A percentile compares a stretch with the other conserved stretches of the same genome.
Conservation (phyloP, 2,113 vertebrate species). For the Bungarus multicinctus region DNA sequence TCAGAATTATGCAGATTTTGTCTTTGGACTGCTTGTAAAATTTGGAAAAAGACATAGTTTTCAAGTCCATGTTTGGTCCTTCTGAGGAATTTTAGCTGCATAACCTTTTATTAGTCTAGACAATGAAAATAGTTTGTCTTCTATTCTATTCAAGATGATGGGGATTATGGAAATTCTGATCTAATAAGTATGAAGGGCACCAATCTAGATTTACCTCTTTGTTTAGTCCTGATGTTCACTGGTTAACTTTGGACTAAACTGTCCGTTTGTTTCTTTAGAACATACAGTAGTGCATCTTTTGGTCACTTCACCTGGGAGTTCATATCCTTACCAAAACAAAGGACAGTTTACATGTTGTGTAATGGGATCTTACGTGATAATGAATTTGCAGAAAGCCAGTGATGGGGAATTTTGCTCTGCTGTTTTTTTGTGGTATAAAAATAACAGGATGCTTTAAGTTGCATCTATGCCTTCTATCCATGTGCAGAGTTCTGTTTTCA, state of each 20-base stretch:
- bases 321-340: neutral
- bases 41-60: neutral
- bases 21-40: neutral
- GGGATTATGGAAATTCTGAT: neutral
- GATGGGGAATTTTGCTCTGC: neutral
- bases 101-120: neutral
- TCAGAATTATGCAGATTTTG: neutral
- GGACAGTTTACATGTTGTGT: neutral
- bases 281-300: neutral
- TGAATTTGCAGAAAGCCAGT: neutral
- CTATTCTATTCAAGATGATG: neutral
- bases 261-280: neutral
- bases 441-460: neutral
- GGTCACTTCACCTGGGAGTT: neutral
- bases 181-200: neutral
- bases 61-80: neutral
- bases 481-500: neutral
- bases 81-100: neutral
- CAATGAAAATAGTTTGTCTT: neutral
- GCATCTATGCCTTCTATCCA: too few relatives aligned
- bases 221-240: neutral
- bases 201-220: neutral
- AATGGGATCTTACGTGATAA: neutral
- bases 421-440: neutral
- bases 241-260: neutral